A percentile compares a stretch with the other conserved stretches of the same genome.
Conservation (phyloP, 1,140 invertebrate genomes). For the Eurosta solidaginis region DNA sequence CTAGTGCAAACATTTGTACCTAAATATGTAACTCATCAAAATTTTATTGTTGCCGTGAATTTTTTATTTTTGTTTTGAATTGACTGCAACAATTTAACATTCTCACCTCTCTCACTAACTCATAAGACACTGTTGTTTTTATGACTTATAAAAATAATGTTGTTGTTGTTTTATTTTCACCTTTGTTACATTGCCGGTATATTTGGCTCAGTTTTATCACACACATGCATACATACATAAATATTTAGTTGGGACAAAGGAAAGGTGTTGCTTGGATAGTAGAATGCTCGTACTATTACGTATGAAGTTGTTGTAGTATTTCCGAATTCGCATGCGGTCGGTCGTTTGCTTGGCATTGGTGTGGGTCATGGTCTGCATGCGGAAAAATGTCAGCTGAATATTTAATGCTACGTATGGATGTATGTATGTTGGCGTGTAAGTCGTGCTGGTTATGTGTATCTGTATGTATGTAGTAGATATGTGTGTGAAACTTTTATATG, state of each 20-base stretch:
- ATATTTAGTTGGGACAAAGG: neutral
- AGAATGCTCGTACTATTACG: too few species aligned
- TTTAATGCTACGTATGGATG: neutral
- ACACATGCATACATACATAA: neutral
- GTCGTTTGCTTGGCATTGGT: slow-evolving; percentile 44
- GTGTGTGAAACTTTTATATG: neutral
- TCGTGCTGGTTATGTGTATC: neutral
- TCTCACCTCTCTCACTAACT: neutral
- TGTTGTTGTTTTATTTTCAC: neutral
- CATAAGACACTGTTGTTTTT: neutral
- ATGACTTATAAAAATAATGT: neutral
- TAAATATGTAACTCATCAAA: slow-evolving; percentile 1
- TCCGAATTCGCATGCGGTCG: slow-evolving; percentile 1
- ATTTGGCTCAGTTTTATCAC: neutral
- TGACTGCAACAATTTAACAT: neutral
- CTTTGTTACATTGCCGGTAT: neutral
- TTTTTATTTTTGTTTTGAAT: neutral
- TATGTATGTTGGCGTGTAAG: neutral
- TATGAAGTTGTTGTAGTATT: neutral
- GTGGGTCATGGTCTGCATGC: slow-evolving; percentile 56
- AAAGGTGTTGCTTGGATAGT: neutral
- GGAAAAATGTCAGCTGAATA: slow-evolving; percentile 22
- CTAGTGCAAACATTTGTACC: neutral
- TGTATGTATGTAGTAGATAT: neutral
- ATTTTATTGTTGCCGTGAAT: neutral